These are phyloP conservation scores for Spodoptera frugiperda DNA, from an alignment of 1,140 invertebrate species.

Conservation along the genomic window DNA sequence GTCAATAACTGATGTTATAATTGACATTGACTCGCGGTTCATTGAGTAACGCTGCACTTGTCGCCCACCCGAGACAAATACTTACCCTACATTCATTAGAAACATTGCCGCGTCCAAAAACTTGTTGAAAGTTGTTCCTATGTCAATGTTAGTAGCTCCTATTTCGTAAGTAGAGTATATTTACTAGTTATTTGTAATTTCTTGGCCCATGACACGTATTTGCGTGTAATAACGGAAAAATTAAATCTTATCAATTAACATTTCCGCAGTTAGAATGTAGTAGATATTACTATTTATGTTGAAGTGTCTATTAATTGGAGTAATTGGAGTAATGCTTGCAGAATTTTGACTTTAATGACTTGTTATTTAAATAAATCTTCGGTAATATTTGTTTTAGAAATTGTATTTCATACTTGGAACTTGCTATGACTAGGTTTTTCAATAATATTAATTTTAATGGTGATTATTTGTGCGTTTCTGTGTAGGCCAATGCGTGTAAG, in stretches of 20 bases:
- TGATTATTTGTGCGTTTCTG: too few species aligned
- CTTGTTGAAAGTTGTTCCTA: neutral
- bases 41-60: too few species aligned
- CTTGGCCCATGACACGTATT: neutral
- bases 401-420: neutral
- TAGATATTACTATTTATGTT: neutral
- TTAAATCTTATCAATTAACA: conserved; percentile 1
- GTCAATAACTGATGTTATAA: too few species aligned
- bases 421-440: too few species aligned
- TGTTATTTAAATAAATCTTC: neutral
- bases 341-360: neutral
- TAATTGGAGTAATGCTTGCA: neutral
- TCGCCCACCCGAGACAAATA: too few species aligned
- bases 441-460: too few species aligned
- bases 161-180: conserved; percentile 1
- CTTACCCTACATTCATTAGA: too few species aligned
- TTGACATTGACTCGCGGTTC: too few species aligned
- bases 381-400: neutral
- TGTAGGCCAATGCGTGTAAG: too few species aligned
- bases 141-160: neutral
- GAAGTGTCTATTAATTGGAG: neutral
- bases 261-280: neutral
- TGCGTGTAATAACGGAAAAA: conserved; percentile 18
- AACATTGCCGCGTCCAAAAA: neutral
- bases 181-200: neutral